phyloP scores from a whole-genome alignment of 2,797 vertebrate species.

The Bradypodion ventrale region DNA sequence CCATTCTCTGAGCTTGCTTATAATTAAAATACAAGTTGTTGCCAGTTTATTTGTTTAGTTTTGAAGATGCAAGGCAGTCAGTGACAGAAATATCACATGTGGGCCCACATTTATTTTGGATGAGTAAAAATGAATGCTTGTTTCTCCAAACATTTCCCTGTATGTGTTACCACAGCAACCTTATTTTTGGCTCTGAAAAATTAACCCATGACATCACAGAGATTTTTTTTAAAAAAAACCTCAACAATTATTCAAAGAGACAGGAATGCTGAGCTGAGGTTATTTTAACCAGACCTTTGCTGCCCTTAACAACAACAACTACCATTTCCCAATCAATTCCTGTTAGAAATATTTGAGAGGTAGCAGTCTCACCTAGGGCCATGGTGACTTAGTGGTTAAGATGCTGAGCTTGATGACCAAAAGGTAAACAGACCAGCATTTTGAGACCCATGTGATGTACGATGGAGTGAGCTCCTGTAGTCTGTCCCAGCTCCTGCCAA shows the following conservation, averaged over 20 bases:
- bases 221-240: neutral
- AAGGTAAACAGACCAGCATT: too few species aligned
- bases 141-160: neutral
- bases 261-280: neutral
- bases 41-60: slow-evolving; percentile 7
- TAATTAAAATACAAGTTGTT: slow-evolving; percentile 6
- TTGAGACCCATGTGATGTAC: too few species aligned
- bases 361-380: neutral
- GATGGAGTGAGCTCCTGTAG: too few species aligned
- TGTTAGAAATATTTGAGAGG: neutral
- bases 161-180: slow-evolving; percentile 24
- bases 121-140: slow-evolving; percentile 23
- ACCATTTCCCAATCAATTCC: too few species aligned
- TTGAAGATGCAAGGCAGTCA: neutral
- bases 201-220: slow-evolving; percentile 11
- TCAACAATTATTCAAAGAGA: neutral
- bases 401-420: too few species aligned
- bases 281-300: neutral
- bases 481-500: too few species aligned
- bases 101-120: slow-evolving; percentile 10
- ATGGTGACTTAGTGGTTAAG: too few species aligned
- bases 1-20: slow-evolving; percentile 3
- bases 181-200: slow-evolving; percentile 25
- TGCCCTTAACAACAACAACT: neutral
- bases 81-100: slow-evolving; percentile 17